phyloP scores from a whole-genome alignment of 2,888 invertebrate species.

The Drosophila anceps region DNA sequence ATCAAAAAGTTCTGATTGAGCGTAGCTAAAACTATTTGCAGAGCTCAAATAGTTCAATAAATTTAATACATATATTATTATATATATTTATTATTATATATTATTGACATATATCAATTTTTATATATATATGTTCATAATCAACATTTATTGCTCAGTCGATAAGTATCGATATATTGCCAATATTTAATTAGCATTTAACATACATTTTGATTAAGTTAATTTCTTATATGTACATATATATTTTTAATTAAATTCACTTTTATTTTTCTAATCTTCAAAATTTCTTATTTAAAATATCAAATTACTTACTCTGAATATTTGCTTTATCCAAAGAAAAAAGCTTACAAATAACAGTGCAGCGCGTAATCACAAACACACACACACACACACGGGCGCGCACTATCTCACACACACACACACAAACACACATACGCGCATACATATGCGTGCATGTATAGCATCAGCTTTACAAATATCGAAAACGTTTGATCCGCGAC shows the following conservation, averaged over 20 bases:
- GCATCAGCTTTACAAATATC: constrained; percentile 1
- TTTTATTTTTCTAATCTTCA: neutral
- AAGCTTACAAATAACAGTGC: neutral
- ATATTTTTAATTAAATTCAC: neutral
- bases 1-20: neutral
- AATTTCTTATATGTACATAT: neutral
- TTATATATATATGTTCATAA: neutral
- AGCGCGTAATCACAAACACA: constrained; percentile 1
- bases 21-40: neutral
- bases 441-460: neutral
- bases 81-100: too few species aligned
- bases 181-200: neutral
- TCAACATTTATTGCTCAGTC: neutral
- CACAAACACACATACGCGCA: neutral
- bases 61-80: neutral
- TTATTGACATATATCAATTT: too few species aligned
- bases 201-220: neutral
- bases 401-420: neutral
- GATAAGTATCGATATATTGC: neutral
- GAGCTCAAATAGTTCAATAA: neutral
- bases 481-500: constrained; percentile 13
- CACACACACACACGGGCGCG: neutral
- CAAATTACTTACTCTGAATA: constrained; percentile 8
- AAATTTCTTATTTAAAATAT: neutral
- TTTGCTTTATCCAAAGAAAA: constrained; percentile 14